A percentile compares a stretch with the other conserved stretches of the same genome.
phyloP scores from a whole-genome alignment of 1,140 invertebrate species.

The Plectrocnemia conspersa region DNA sequence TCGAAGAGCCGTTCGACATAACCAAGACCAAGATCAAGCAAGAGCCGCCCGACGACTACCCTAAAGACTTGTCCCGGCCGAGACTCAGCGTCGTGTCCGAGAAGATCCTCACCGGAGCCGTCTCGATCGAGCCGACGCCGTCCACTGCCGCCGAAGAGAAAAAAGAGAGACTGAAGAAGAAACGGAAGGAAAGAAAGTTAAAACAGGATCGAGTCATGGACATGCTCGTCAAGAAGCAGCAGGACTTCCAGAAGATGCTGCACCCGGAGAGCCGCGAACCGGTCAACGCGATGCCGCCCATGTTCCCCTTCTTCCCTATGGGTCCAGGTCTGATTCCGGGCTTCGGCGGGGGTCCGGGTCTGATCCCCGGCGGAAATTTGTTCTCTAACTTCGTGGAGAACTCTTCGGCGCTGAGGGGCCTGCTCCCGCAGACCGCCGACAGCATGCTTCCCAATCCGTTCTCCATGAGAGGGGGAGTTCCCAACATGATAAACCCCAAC shows the following conservation, averaged over 20 bases:
- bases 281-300: slow-evolving; percentile 47
- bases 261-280: slow-evolving; percentile 56
- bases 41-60: slow-evolving; percentile 27
- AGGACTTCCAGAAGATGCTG: slow-evolving; percentile 38
- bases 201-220: slow-evolving; percentile 48
- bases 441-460: slow-evolving; percentile 48
- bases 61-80: slow-evolving; percentile 29
- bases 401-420: slow-evolving; percentile 44
- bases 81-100: slow-evolving; percentile 12
- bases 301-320: slow-evolving; percentile 52
- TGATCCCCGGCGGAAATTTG: slow-evolving; percentile 47
- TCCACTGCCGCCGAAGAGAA: slow-evolving; percentile 37
- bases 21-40: slow-evolving; percentile 29
- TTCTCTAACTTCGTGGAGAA: slow-evolving; percentile 44
- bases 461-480: slow-evolving; percentile 43
- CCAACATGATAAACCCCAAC: slow-evolving; percentile 45
- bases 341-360: slow-evolving; percentile 58
- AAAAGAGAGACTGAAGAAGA: slow-evolving; percentile 62
- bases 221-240: slow-evolving; percentile 47
- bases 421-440: slow-evolving; percentile 40
- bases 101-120: slow-evolving; percentile 10
- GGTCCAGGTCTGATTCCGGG: slow-evolving; percentile 51
- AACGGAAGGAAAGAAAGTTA: slow-evolving; percentile 60
- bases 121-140: too few relatives aligned
- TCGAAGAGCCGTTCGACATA: slow-evolving; percentile 47